Percentiles rank a stretch among this genome's conserved stretches.
These are phyloP conservation scores for Mus pahari DNA, from an alignment of 2,113 vertebrate species.

Conservation along the genomic window DNA sequence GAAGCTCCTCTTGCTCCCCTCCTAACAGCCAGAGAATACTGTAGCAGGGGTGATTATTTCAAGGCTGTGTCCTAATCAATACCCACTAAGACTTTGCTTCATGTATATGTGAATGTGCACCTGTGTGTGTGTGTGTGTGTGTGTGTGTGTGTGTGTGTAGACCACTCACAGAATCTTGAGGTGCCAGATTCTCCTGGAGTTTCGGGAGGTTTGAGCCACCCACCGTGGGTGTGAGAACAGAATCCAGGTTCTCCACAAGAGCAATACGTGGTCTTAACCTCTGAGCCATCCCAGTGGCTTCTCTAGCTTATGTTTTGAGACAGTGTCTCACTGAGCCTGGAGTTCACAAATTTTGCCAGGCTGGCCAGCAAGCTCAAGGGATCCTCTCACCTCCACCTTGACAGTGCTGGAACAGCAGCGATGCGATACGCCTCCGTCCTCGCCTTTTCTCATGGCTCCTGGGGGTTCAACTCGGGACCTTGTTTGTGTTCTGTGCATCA, in stretches of 20 bases:
- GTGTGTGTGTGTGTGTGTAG: not conserved
- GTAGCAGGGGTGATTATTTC: not conserved
- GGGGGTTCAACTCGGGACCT: not conserved
- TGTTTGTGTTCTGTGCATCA: not conserved
- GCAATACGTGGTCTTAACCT: not conserved
- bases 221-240: not conserved
- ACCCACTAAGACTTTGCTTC: not conserved
- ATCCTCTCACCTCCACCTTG: not conserved
- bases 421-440: accelerated
- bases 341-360: not conserved
- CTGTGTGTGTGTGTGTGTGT: not conserved
- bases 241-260: not conserved
- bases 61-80: not conserved
- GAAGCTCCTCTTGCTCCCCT: not conserved
- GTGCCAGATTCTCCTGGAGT: not conserved
- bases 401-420: not conserved
- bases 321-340: not conserved
- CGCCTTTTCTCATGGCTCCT: not conserved
- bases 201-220: not conserved
- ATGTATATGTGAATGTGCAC: not conserved
- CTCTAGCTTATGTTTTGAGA: not conserved
- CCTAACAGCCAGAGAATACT: not conserved
- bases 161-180: not conserved
- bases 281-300: not conserved
- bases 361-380: not conserved